These are phyloP conservation scores for Tinea semifulvella DNA, from an alignment of 2,888 invertebrate species.

Conservation along the genomic window DNA sequence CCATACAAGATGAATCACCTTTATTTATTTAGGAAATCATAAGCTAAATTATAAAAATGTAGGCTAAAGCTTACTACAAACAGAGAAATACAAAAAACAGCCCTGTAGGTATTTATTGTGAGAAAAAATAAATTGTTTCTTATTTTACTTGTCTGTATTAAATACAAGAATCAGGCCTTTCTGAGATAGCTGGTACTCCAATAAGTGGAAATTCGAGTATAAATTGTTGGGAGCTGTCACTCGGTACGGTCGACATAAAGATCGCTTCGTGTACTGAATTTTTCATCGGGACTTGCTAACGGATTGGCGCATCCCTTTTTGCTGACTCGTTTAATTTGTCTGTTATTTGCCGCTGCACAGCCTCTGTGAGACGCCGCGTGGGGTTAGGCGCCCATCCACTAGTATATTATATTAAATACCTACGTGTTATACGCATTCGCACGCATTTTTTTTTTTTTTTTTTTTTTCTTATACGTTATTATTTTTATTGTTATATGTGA, in stretches of 20 bases:
- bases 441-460: not conserved
- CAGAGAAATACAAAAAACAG: no score
- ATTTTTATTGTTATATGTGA: not conserved
- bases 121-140: no score
- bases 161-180: not conserved
- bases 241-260: conserved; percentile 27
- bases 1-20: no score
- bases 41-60: no score
- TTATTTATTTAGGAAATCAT: no score
- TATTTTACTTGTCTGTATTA: no score
- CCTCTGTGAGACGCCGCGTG: conserved; percentile 24
- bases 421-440: no score
- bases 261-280: conserved; percentile 36
- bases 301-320: conserved; percentile 25
- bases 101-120: no score
- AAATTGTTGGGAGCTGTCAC: conserved; percentile 11
- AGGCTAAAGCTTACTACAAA: no score
- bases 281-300: conserved; percentile 26
- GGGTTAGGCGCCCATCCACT: conserved; percentile 6
- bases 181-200: conserved; percentile 8
- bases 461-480: not conserved
- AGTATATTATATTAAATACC: no score
- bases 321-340: conserved; percentile 44
- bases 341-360: conserved; percentile 37
- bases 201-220: conserved; percentile 9